Evolutionary conservation across 1,140 invertebrate species (phyloP).

Genomic region (Zaprionus lachaisei): DNA sequence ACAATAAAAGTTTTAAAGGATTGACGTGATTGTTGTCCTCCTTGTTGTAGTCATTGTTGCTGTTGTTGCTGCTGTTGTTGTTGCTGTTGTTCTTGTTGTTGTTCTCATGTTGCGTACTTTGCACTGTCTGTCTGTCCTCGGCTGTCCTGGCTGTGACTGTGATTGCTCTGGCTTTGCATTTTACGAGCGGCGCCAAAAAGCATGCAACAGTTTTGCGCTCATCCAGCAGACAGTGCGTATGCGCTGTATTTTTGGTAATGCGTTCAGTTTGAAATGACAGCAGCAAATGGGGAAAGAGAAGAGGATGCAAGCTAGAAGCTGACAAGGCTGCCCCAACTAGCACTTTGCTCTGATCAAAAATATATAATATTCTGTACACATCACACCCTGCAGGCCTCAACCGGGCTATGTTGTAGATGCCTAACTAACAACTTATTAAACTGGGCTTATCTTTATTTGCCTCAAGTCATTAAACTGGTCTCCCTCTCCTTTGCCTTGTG

Average conservation of each 20-base stretch:
- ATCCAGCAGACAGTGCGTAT: constrained; percentile 42
- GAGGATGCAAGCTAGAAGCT: no score
- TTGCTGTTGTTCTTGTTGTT: neutral
- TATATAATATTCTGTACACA: neutral
- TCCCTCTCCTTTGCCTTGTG: neutral
- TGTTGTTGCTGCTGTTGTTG: constrained; percentile 9
- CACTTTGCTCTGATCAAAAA: neutral
- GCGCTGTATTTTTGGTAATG: constrained; percentile 30
- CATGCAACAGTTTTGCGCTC: constrained; percentile 68
- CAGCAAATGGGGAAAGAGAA: neutral
- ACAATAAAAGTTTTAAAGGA: constrained; percentile 78
- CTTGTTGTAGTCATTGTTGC: constrained; percentile 35
- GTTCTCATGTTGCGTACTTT: constrained; percentile 32
- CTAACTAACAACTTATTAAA: constrained; percentile 23
- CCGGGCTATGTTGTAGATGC: no score
- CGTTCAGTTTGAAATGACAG: neutral
- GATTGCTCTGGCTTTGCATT: constrained; percentile 34
- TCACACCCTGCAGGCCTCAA: no score
- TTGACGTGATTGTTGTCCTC: constrained; percentile 56
- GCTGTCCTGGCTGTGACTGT: constrained; percentile 6
- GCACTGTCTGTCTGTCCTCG: constrained; percentile 15
- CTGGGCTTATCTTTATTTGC: constrained; percentile 10
- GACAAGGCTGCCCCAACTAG: neutral
- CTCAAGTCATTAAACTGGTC: constrained; percentile 12
- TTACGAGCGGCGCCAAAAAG: constrained; percentile 32